A percentile compares a stretch with the other conserved stretches of the same genome.
These are phyloP conservation scores for Molanna angustata DNA, from an alignment of 2,888 invertebrate genomes.

Conservation along the genomic window DNA sequence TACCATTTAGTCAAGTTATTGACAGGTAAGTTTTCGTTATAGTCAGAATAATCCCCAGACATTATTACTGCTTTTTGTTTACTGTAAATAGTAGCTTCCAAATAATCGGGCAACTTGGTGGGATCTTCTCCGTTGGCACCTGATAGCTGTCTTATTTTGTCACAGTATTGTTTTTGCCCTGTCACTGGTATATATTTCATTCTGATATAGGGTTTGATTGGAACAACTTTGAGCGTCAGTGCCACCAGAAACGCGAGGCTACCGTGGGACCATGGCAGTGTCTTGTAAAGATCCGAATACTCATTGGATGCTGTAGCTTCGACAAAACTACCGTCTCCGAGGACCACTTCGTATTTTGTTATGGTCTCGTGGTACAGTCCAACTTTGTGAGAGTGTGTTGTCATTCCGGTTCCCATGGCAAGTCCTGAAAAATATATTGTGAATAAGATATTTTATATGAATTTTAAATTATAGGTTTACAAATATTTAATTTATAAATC, in stretches of 20 bases:
- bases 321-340: slow-evolving; percentile 60
- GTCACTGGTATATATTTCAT: slow-evolving; percentile 62
- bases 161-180: slow-evolving; percentile 62
- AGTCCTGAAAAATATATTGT: slow-evolving; percentile 51
- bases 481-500: background rate
- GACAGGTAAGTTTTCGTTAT: slow-evolving; percentile 49
- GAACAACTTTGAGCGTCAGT: slow-evolving; percentile 60
- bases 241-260: slow-evolving; percentile 65
- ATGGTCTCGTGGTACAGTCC: slow-evolving; percentile 68
- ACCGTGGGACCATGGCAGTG: slow-evolving; percentile 66
- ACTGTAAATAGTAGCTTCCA: slow-evolving; percentile 65
- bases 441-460: slow-evolving; percentile 1
- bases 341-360: slow-evolving; percentile 62
- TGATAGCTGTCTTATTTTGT: slow-evolving; percentile 58
- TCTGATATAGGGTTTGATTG: slow-evolving; percentile 63
- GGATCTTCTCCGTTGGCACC: slow-evolving; percentile 53
- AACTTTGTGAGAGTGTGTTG: slow-evolving; percentile 68
- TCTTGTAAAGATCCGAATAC: slow-evolving; percentile 56
- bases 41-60: slow-evolving; percentile 63
- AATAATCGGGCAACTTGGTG: slow-evolving; percentile 55
- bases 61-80: slow-evolving; percentile 64
- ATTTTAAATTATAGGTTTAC: background rate
- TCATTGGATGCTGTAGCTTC: slow-evolving; percentile 57
- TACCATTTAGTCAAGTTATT: slow-evolving; percentile 63
- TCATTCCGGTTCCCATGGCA: slow-evolving; percentile 71